Conservation (phyloP, 2,888 invertebrate genomes). For the Heliconius charithonia region DNA sequence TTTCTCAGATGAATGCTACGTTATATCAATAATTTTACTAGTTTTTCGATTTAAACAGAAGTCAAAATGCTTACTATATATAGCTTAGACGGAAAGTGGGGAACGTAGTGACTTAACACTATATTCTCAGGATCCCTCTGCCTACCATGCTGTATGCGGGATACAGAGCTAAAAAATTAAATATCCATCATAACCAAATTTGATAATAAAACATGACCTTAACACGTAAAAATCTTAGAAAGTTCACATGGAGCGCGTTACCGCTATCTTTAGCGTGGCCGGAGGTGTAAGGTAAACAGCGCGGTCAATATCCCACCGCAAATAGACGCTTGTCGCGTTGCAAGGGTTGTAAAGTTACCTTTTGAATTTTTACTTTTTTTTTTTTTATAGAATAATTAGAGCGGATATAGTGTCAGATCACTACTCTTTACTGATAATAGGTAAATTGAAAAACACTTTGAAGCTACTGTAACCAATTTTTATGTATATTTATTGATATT, state of each 20-base stretch:
- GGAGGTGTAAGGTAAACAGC: constrained; percentile 73
- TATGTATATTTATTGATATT: too few relatives aligned
- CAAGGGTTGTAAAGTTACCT: constrained; percentile 36
- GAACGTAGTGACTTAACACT: background rate
- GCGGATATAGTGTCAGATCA: background rate
- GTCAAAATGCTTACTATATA: too few relatives aligned
- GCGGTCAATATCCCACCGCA: constrained; percentile 79
- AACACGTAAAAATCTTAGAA: constrained; percentile 18
- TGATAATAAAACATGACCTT: constrained; percentile 13
- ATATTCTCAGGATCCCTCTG: background rate
- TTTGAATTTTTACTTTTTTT: background rate
- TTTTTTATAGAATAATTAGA: background rate
- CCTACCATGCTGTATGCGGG: too few relatives aligned
- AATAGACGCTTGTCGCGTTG: constrained; percentile 60
- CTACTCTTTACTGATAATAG: background rate
- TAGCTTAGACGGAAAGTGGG: background rate
- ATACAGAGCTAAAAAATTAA: too few relatives aligned
- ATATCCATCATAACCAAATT: background rate
- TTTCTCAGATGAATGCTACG: background rate
- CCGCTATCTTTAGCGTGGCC: constrained; percentile 69
- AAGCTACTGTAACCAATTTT: background rate
- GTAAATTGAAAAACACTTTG: background rate
- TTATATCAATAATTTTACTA: background rate
- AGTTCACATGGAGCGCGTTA: constrained; percentile 27
- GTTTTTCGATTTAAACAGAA: background rate